Evolutionary conservation across 2,797 vertebrate genomes (phyloP).

Genomic region (Botia almorhae): DNA sequence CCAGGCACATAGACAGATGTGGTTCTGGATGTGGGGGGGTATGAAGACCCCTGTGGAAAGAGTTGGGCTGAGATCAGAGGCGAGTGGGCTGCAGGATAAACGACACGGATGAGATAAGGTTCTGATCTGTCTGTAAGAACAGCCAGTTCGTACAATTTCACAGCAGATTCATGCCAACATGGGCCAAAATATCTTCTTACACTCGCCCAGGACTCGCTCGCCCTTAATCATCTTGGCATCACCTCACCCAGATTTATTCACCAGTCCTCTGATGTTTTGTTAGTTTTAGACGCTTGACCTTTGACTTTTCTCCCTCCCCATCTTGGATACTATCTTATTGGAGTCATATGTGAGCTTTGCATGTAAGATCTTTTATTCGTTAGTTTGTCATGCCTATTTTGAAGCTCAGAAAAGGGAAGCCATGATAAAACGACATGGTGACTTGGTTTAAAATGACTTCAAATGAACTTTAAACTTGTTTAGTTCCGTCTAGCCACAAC

Average conservation of each 20-base stretch:
- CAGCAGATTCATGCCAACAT: too few relatives aligned
- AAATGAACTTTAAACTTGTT: slow-evolving; percentile 59
- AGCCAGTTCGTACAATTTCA: too few relatives aligned
- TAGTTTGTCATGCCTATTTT: slow-evolving; percentile 19
- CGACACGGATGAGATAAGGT: slow-evolving; percentile 67
- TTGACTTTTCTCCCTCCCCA: too few relatives aligned
- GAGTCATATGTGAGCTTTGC: slow-evolving; percentile 67
- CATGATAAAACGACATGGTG: slow-evolving; percentile 51
- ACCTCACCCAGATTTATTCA: slow-evolving; percentile 22
- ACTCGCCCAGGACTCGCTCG: neutral
- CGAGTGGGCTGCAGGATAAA: slow-evolving; percentile 59
- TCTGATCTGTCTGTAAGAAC: slow-evolving; percentile 41
- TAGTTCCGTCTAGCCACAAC: slow-evolving; percentile 53
- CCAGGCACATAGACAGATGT: too few relatives aligned
- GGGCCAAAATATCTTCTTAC: too few relatives aligned
- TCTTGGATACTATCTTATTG: slow-evolving; percentile 67
- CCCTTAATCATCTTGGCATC: slow-evolving; percentile 30
- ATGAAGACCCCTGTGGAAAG: slow-evolving; percentile 65
- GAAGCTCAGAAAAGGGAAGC: neutral
- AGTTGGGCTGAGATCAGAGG: slow-evolving; percentile 63
- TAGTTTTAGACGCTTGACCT: slow-evolving; percentile 64
- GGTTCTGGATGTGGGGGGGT: slow-evolving; percentile 29
- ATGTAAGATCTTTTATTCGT: neutral
- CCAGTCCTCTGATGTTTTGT: slow-evolving; percentile 68
- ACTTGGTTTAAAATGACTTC: slow-evolving; percentile 57